phyloP scores from a whole-genome alignment of 2,888 invertebrate species.

The Sesia apiformis region DNA sequence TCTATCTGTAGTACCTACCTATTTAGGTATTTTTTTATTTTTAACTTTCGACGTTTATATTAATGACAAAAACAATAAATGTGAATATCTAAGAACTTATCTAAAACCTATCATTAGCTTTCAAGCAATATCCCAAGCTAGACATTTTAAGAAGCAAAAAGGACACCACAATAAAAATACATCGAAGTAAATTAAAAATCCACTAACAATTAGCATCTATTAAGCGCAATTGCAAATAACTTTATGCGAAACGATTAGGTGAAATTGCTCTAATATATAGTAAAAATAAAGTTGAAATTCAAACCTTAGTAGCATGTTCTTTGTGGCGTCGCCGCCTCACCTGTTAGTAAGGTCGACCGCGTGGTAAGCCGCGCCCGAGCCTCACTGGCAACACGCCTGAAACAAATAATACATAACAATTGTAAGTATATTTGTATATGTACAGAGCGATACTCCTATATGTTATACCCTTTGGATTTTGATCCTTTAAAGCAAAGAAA shows the following conservation, averaged over 20 bases:
- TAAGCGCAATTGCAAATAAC: background rate
- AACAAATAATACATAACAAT: conserved; percentile 21
- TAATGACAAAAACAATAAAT: no score
- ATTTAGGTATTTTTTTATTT: no score
- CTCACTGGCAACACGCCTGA: conserved; percentile 59
- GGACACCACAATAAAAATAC: background rate
- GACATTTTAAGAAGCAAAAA: background rate
- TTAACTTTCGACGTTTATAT: no score
- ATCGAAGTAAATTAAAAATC: background rate
- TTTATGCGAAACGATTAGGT: conserved; percentile 1
- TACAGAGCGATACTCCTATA: no score
- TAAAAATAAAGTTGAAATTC: conserved; percentile 52
- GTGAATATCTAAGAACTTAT: no score
- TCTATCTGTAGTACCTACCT: no score
- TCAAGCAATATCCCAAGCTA: no score
- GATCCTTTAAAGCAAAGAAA: background rate
- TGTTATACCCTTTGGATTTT: no score
- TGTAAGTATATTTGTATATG: no score
- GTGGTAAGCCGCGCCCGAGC: conserved; percentile 57
- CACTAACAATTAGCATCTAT: background rate
- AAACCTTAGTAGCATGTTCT: conserved; percentile 74
- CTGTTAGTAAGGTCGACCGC: conserved; percentile 72
- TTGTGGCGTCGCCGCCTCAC: conserved; percentile 70
- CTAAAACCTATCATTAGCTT: no score
- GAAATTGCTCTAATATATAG: conserved; percentile 5